A percentile compares a stretch with the other conserved stretches of the same genome.
phyloP scores from a whole-genome alignment of 2,888 invertebrate genomes.

The Allygus modestus region DNA sequence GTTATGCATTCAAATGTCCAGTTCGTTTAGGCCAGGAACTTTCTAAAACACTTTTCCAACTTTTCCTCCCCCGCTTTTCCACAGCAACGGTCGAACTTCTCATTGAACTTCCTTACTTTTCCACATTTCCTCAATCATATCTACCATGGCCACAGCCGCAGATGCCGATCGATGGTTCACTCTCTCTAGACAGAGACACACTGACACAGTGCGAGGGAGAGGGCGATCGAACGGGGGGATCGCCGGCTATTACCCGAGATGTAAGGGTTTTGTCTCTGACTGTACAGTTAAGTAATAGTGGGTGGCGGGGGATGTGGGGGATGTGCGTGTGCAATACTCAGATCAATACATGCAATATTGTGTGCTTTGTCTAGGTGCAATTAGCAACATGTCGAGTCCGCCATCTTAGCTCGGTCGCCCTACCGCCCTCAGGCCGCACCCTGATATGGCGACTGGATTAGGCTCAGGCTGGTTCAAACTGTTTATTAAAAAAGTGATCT shows the following conservation, averaged over 20 bases:
- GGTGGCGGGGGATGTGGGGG: conserved; percentile 51
- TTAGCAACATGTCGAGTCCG: conserved; percentile 55
- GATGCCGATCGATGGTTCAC: neutral
- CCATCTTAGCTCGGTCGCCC: conserved; percentile 50
- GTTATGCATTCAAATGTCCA: no score
- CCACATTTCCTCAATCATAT: neutral
- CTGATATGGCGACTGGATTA: neutral
- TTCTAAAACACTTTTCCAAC: no score
- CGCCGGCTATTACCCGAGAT: conserved; percentile 29
- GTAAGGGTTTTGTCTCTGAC: conserved; percentile 56
- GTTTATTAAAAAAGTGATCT: no score
- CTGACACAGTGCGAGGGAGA: conserved; percentile 27
- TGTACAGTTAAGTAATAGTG: conserved; percentile 58
- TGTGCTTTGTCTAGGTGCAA: conserved; percentile 60
- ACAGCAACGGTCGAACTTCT: no score
- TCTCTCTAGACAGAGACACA: conserved; percentile 7
- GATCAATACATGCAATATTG: conserved; percentile 60
- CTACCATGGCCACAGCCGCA: neutral
- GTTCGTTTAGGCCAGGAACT: no score
- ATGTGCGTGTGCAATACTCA: conserved; percentile 60
- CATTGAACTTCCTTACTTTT: neutral
- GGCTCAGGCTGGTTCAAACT: no score
- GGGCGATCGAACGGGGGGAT: neutral
- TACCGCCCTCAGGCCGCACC: neutral
- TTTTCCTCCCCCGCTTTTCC: no score